Percentiles rank a stretch among this genome's conserved stretches.
Evolutionary conservation across 1,140 invertebrate genomes (phyloP).

Genomic region (Daktulosphaira vitifoliae): DNA sequence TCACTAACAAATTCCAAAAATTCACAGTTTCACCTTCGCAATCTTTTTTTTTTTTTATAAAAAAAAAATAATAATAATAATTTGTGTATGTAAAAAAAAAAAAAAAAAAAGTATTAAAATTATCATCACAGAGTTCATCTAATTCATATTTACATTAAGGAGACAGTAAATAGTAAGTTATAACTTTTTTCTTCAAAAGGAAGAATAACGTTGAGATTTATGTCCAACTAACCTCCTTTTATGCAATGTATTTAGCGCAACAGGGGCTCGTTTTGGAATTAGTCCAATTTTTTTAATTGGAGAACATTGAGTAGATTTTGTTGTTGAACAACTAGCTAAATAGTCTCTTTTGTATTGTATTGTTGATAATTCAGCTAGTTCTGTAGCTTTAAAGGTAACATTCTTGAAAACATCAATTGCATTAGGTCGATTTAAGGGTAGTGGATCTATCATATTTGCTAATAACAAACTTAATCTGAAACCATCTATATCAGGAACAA

Average conservation of each 20-base stretch:
- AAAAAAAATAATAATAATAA: too few species aligned
- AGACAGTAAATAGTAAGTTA: slow-evolving; percentile 9
- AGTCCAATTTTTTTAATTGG: not conserved
- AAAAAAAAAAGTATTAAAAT: slow-evolving; percentile 1
- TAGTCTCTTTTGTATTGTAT: slow-evolving; percentile 19
- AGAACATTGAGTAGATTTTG: slow-evolving; percentile 6
- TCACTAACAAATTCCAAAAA: too few species aligned
- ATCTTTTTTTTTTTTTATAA: too few species aligned
- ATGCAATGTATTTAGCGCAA: slow-evolving; percentile 13
- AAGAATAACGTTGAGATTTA: slow-evolving; percentile 22
- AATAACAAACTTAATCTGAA: slow-evolving; percentile 11
- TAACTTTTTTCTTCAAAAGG: slow-evolving; percentile 15
- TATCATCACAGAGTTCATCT: slow-evolving; percentile 31
- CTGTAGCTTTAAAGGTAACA: slow-evolving; percentile 6
- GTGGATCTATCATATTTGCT: slow-evolving; percentile 19
- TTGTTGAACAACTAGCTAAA: slow-evolving; percentile 5
- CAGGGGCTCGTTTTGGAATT: not conserved
- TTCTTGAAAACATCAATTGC: slow-evolving; percentile 11
- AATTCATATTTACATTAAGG: not conserved
- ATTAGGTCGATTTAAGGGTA: slow-evolving; percentile 1
- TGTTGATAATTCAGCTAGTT: not conserved
- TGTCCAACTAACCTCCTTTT: slow-evolving; percentile 14
- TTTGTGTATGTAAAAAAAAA: slow-evolving; percentile 2
- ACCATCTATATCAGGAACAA: slow-evolving; percentile 23
- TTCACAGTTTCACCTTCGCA: too few species aligned